phyloP scores from a whole-genome alignment of 64 coral and sea anemone genomes.

The Montipora sp. region DNA sequence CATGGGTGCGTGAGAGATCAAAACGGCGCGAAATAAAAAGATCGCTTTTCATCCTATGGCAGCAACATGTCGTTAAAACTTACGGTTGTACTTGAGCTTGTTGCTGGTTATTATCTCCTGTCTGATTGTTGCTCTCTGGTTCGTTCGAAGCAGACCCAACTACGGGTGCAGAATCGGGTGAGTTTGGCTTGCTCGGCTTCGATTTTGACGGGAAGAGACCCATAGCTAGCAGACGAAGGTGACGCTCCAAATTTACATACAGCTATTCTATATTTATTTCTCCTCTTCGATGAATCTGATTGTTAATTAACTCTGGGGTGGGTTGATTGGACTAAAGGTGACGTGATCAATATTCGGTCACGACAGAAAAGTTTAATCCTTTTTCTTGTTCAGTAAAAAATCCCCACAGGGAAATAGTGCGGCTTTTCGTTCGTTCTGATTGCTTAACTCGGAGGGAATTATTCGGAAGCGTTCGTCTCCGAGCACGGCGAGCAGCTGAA shows the following conservation, averaged over 20 bases:
- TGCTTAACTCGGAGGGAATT: too few relatives aligned
- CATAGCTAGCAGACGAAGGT: background rate
- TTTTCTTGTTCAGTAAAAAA: too few relatives aligned
- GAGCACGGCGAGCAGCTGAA: too few relatives aligned
- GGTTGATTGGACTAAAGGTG: too few relatives aligned
- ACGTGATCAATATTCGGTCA: too few relatives aligned
- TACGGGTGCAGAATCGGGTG: background rate
- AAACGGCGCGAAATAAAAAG: background rate
- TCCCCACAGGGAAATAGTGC: too few relatives aligned
- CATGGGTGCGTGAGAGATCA: background rate
- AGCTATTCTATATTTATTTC: background rate
- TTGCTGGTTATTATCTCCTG: background rate
- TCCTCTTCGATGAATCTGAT: background rate
- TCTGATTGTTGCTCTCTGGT: background rate
- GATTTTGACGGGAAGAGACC: slow-evolving; percentile 9
- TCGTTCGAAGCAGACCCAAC: background rate
- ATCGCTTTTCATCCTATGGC: too few relatives aligned
- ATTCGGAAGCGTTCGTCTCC: too few relatives aligned
- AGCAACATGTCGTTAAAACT: background rate
- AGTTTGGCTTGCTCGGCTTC: background rate
- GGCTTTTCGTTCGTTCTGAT: too few relatives aligned
- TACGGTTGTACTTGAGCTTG: background rate
- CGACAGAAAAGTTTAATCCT: too few relatives aligned
- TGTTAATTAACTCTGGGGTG: too few relatives aligned
- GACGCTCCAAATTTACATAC: slow-evolving; percentile 10